Conservation (phyloP, 2,888 invertebrate genomes). For the Lysandra bellargus region DNA sequence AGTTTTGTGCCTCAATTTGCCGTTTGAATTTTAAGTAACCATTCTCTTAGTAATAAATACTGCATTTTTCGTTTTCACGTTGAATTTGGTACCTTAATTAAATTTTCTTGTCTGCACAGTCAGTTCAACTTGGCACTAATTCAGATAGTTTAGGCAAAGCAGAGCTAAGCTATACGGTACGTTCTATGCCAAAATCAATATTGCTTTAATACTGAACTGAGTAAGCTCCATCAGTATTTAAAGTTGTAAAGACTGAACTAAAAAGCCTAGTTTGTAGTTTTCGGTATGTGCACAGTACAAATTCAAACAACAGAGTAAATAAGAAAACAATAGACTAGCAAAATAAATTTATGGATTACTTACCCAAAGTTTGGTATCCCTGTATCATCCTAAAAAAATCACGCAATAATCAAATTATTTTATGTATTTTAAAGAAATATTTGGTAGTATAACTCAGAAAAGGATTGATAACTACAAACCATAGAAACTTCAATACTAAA, state of each 20-base stretch:
- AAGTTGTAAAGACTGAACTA: not conserved
- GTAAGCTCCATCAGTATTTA: not conserved
- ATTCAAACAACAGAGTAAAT: not conserved
- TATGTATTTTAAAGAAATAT: too few relatives aligned
- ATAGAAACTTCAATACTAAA: not conserved
- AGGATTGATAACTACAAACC: not conserved
- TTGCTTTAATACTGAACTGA: not conserved
- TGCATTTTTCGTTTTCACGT: not conserved
- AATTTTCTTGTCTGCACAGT: not conserved
- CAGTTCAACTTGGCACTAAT: conserved; percentile 14
- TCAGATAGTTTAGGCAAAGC: conserved; percentile 3
- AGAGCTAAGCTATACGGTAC: not conserved
- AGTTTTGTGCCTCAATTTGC: too few relatives aligned
- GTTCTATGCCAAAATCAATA: conserved; percentile 17
- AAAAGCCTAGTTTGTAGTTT: not conserved
- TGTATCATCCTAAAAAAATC: too few relatives aligned
- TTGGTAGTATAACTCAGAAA: too few relatives aligned
- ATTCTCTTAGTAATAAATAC: too few relatives aligned
- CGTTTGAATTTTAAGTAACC: too few relatives aligned
- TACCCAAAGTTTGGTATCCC: too few relatives aligned
- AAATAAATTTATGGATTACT: not conserved
- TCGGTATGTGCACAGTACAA: not conserved
- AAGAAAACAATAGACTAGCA: not conserved
- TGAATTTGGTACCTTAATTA: not conserved
- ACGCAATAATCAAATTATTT: too few relatives aligned